A percentile compares a stretch with the other conserved stretches of the same genome.
phyloP scores from a whole-genome alignment of 2,888 invertebrate genomes.

The Chromoteleia sp. region DNA sequence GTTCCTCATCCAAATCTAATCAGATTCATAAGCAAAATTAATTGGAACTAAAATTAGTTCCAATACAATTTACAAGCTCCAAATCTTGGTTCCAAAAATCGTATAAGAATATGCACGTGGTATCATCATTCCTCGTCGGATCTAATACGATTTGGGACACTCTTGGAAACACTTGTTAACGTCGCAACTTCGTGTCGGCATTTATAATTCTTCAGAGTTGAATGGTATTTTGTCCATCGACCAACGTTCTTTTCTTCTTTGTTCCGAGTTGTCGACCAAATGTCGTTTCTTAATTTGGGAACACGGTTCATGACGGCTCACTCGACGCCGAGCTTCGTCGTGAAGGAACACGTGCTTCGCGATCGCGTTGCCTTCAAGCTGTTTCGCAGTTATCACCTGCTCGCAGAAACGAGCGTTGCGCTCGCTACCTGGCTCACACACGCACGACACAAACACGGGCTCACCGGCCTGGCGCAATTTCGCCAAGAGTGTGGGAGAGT shows the following conservation, averaged over 20 bases:
- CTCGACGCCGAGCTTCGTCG: slow-evolving; percentile 54
- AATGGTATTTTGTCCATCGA: neutral
- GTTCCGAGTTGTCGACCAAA: slow-evolving; percentile 62
- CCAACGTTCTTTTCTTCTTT: slow-evolving; percentile 41
- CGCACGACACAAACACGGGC: slow-evolving; percentile 34
- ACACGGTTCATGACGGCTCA: slow-evolving; percentile 62
- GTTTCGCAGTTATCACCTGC: slow-evolving; percentile 72
- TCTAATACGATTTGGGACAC: too few relatives aligned
- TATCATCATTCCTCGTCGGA: too few relatives aligned
- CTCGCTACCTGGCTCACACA: slow-evolving; percentile 52
- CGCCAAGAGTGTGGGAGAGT: slow-evolving; percentile 80
- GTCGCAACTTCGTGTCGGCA: too few relatives aligned
- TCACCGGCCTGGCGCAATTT: slow-evolving; percentile 54
- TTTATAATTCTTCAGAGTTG: neutral
- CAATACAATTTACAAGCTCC: too few relatives aligned
- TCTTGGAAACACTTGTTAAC: too few relatives aligned
- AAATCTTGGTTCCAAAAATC: too few relatives aligned
- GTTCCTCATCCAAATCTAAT: too few relatives aligned
- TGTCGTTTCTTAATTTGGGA: slow-evolving; percentile 68
- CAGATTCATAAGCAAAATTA: too few relatives aligned
- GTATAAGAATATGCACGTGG: too few relatives aligned
- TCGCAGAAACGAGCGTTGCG: slow-evolving; percentile 66
- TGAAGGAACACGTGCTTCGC: slow-evolving; percentile 64
- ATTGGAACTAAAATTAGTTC: too few relatives aligned
- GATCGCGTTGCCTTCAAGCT: slow-evolving; percentile 69